Percentiles rank a stretch among this genome's conserved stretches.
These are phyloP conservation scores for Cariama cristata DNA, from an alignment of 2,113 vertebrate species.

Conservation along the genomic window DNA sequence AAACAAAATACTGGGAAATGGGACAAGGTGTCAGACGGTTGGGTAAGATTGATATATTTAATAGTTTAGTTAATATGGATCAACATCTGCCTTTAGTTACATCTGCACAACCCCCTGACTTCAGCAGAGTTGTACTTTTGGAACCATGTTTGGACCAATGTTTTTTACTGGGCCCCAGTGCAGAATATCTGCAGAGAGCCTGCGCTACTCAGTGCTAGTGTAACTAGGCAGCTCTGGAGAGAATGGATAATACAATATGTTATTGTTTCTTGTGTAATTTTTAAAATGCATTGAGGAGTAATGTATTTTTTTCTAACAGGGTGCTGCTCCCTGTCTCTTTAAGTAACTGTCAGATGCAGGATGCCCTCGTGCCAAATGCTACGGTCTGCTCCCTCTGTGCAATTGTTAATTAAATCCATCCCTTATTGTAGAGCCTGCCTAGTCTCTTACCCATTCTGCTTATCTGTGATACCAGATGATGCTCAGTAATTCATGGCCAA, in stretches of 20 bases:
- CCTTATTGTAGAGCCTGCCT: slow-evolving; percentile 60
- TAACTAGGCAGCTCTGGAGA: slow-evolving; percentile 44
- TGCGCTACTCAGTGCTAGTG: not conserved
- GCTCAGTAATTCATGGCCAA: slow-evolving; percentile 62
- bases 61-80: slow-evolving; percentile 61
- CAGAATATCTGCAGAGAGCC: slow-evolving; percentile 27
- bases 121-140: slow-evolving; percentile 31
- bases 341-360: slow-evolving; percentile 60
- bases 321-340: slow-evolving; percentile 65
- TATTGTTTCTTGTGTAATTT: slow-evolving; percentile 47
- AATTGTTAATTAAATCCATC: slow-evolving; percentile 67
- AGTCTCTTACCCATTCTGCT: slow-evolving; percentile 44
- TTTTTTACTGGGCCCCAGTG: slow-evolving; percentile 40
- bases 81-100: slow-evolving; percentile 67
- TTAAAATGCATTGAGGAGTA: slow-evolving; percentile 43
- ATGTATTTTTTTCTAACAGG: slow-evolving; percentile 55
- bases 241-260: slow-evolving; percentile 44
- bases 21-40: slow-evolving; percentile 15
- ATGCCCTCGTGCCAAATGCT: slow-evolving; percentile 44
- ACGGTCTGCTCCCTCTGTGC: slow-evolving; percentile 53
- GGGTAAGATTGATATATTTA: slow-evolving; percentile 54
- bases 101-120: slow-evolving; percentile 35
- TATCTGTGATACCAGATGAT: slow-evolving; percentile 64
- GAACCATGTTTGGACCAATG: slow-evolving; percentile 33
- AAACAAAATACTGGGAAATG: slow-evolving; percentile 18